phyloP scores from a whole-genome alignment of 2,113 vertebrate genomes.

The human region GRCh38 chr3:140406501-140407000 shows the following conservation, averaged over 20 bases:
- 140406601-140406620: not conserved
- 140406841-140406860: not conserved
- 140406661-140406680: not conserved
- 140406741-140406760: not conserved
- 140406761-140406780: not conserved
- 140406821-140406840: not conserved
- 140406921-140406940: conserved; percentile 75
- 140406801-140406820: not conserved
- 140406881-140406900: conserved; percentile 65
- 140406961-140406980: conserved; percentile 80
- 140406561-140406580: not conserved
- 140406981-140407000: conserved; percentile 68
- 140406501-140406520: not conserved
- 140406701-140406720: not conserved
- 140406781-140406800: not conserved
- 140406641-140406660: not conserved
- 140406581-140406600: not conserved
- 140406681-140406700: not conserved
- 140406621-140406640: not conserved
- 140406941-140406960: conserved; percentile 80
- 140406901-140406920: conserved; percentile 75
- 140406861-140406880: conserved; percentile 56
- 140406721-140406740: not conserved
- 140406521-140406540: not conserved
- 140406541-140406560: not conserved